Evolutionary conservation across 1,140 invertebrate genomes (phyloP).

Genomic region (Gryon sp.): DNA sequence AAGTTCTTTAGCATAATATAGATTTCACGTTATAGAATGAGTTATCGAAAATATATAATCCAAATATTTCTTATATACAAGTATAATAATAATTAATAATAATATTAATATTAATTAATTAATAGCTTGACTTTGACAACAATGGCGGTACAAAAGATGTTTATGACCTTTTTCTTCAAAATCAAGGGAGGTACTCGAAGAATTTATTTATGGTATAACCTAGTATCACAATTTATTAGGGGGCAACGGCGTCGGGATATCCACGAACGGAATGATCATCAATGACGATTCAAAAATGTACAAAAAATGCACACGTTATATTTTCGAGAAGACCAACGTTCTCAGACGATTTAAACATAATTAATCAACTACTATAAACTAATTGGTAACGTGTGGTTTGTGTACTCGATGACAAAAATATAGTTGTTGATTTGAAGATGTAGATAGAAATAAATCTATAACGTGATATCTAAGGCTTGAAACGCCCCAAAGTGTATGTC

Average conservation of each 20-base stretch:
- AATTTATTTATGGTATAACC: constrained; percentile 71
- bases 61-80: constrained; percentile 53
- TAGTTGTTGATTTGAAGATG: constrained; percentile 17
- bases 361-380: constrained; percentile 44
- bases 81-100: constrained; percentile 21
- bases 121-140: constrained; percentile 37
- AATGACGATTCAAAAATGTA: constrained; percentile 55
- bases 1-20: constrained; percentile 43
- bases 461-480: constrained; percentile 59
- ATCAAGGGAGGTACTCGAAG: constrained; percentile 48
- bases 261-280: constrained; percentile 76
- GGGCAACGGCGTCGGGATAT: constrained; percentile 70
- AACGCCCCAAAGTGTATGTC: constrained; percentile 28
- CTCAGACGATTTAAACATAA: constrained; percentile 32
- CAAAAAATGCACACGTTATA: constrained; percentile 54
- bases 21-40: constrained; percentile 62
- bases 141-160: constrained; percentile 53
- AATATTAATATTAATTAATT: constrained; percentile 48
- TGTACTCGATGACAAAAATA: constrained; percentile 25
- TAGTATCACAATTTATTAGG: constrained; percentile 76
- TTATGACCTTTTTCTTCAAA: constrained; percentile 54
- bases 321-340: constrained; percentile 24
- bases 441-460: constrained; percentile 49
- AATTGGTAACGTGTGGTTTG: constrained; percentile 44
- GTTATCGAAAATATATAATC: constrained; percentile 58